These are phyloP conservation scores for Oryzias woworae DNA, from an alignment of 2,113 vertebrate genomes.

Conservation along the genomic window DNA sequence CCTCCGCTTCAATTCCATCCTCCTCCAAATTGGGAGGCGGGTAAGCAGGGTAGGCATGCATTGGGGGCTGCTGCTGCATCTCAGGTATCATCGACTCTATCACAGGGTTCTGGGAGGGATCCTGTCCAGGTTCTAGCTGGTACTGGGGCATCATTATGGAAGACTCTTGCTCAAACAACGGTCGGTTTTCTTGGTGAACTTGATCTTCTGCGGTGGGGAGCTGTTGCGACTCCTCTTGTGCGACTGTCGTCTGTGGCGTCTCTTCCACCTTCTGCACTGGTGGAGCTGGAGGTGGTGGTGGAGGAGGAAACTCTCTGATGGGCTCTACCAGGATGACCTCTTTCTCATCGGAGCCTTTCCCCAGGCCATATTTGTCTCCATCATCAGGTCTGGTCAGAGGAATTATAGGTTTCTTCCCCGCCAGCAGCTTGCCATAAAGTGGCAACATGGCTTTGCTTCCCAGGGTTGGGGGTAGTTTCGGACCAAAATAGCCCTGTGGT, in stretches of 20 bases:
- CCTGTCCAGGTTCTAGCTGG: slow-evolving; percentile 70
- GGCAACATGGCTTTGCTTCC: slow-evolving; percentile 91
- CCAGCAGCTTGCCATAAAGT: slow-evolving; percentile 92
- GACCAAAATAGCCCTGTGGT: slow-evolving; percentile 96
- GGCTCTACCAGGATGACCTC: slow-evolving; percentile 83
- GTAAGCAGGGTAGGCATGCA: slow-evolving; percentile 84
- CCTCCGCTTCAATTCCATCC: slow-evolving; percentile 84
- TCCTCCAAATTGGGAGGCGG: slow-evolving; percentile 81
- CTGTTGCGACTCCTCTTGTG: slow-evolving; percentile 73
- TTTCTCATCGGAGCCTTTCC: slow-evolving; percentile 71
- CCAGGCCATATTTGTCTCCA: slow-evolving; percentile 73
- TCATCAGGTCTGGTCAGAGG: slow-evolving; percentile 80
- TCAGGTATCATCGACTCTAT: slow-evolving; percentile 83
- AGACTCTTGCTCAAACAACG: slow-evolving; percentile 73
- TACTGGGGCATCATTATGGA: slow-evolving; percentile 72
- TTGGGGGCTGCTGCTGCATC: slow-evolving; percentile 75
- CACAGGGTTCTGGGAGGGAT: slow-evolving; percentile 70
- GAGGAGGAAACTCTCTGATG: slow-evolving; percentile 83
- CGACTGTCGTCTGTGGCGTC: slow-evolving; percentile 39
- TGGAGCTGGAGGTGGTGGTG: slow-evolving; percentile 77
- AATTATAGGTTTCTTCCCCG: slow-evolving; percentile 81
- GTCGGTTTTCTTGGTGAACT: slow-evolving; percentile 63
- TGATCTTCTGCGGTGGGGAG: slow-evolving; percentile 69
- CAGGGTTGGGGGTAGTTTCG: slow-evolving; percentile 90
- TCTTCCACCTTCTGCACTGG: slow-evolving; percentile 74